Evolutionary conservation across 2,797 vertebrate species (phyloP).

Genomic region (Sternarchorhynchus goeldii): DNA sequence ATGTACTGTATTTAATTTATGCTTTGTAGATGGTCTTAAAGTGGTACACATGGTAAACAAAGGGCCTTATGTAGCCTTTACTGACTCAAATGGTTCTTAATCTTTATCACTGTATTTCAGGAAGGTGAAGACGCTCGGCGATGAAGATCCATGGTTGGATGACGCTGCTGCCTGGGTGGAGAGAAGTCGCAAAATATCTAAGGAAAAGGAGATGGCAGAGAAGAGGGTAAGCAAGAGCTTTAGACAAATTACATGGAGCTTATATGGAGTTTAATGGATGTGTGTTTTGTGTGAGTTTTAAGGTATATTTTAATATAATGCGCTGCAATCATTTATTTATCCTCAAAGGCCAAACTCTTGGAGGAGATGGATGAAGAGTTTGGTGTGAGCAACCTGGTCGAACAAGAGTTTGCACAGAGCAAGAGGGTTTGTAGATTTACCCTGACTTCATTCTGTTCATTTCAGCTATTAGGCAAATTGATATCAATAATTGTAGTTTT

Average conservation of each 20-base stretch:
- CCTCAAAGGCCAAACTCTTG: constrained; percentile 82
- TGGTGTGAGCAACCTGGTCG: constrained; percentile 88
- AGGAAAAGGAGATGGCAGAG: constrained; percentile 90
- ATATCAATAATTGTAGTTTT: background rate
- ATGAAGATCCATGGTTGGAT: constrained; percentile 88
- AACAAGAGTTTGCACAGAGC: constrained; percentile 85
- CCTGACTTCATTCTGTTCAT: background rate
- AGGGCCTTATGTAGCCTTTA: background rate
- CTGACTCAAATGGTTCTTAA: background rate
- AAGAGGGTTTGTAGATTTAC: constrained; percentile 67
- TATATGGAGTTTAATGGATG: background rate
- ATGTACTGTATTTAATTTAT: no score
- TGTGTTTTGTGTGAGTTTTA: background rate
- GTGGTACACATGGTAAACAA: background rate
- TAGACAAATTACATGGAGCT: background rate
- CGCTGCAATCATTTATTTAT: background rate
- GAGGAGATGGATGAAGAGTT: constrained; percentile 96
- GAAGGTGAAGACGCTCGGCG: constrained; percentile 87
- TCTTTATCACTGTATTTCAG: constrained; percentile 53
- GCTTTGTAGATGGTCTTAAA: no score
- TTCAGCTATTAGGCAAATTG: background rate
- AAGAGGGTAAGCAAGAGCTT: constrained; percentile 74
- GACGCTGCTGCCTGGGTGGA: constrained; percentile 89
- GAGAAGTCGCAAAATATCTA: constrained; percentile 81
- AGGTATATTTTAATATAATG: background rate